A percentile compares a stretch with the other conserved stretches of the same genome.
Conservation (phyloP, 1,140 invertebrate genomes). For the Spodoptera frugiperda region DNA sequence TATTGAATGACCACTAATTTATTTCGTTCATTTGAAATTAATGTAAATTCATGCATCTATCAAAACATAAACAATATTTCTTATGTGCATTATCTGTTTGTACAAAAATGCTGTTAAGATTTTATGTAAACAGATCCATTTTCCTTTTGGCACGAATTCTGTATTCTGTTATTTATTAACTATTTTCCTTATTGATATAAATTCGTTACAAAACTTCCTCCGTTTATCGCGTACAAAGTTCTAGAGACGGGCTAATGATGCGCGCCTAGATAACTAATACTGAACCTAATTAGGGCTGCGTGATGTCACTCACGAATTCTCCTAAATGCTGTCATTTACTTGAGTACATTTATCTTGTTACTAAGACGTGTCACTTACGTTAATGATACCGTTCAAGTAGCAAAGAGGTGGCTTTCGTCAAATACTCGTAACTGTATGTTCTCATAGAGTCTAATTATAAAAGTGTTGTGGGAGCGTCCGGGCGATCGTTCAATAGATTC, state of each 20-base stretch:
- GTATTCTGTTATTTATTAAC: not conserved
- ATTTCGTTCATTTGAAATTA: too few relatives aligned
- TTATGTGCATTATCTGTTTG: not conserved
- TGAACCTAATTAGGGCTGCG: slow-evolving; percentile 46
- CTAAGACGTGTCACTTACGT: slow-evolving; percentile 8
- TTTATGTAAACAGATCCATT: slow-evolving; percentile 23
- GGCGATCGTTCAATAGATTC: slow-evolving; percentile 57
- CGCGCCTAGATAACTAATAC: slow-evolving; percentile 28
- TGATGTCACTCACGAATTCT: slow-evolving; percentile 58
- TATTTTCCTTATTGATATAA: slow-evolving; percentile 24
- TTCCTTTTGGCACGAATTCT: slow-evolving; percentile 29
- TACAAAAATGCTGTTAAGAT: not conserved
- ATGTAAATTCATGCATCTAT: too few relatives aligned
- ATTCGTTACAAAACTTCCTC: slow-evolving; percentile 20
- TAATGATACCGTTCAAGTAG: slow-evolving; percentile 5
- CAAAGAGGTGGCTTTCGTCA: too few relatives aligned
- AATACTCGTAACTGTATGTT: not conserved
- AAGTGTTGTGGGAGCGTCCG: slow-evolving; percentile 27
- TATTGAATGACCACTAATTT: too few relatives aligned
- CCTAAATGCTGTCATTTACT: slow-evolving; percentile 47
- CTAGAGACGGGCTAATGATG: not conserved
- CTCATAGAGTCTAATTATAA: slow-evolving; percentile 35
- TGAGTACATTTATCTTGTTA: slow-evolving; percentile 41
- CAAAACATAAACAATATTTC: too few relatives aligned
- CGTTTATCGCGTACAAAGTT: not conserved